Percentiles rank a stretch among this genome's conserved stretches.
phyloP scores from a whole-genome alignment of 2,797 vertebrate genomes.

The Phrynocephalus guinanensis region DNA sequence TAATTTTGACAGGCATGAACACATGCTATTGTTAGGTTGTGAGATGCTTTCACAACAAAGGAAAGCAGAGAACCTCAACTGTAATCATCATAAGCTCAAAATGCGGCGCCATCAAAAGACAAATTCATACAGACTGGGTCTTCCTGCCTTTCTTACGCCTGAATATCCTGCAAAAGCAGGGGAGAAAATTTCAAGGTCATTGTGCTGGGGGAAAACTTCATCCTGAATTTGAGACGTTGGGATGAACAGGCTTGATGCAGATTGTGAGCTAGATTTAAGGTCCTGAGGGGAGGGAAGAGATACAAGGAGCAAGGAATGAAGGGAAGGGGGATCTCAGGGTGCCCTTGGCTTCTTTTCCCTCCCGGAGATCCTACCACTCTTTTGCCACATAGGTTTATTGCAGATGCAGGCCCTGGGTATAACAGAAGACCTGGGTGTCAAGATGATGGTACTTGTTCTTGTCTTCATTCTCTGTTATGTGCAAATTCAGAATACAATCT shows the following conservation, averaged over 20 bases:
- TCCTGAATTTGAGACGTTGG: neutral
- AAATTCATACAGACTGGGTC: neutral
- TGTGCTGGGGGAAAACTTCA: neutral
- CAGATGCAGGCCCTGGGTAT: too few species aligned
- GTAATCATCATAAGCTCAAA: neutral
- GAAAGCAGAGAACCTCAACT: constrained; percentile 16
- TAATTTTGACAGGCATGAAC: constrained; percentile 37
- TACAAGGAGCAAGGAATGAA: neutral
- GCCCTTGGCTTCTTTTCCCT: too few species aligned
- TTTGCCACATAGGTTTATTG: too few species aligned
- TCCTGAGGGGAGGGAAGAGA: neutral
- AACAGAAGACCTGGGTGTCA: too few species aligned
- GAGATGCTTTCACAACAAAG: constrained; percentile 9
- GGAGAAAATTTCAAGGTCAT: neutral
- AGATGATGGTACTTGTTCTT: too few species aligned
- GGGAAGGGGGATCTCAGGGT: neutral
- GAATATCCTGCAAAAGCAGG: too few species aligned
- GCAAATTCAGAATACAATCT: too few species aligned
- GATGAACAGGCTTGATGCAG: neutral
- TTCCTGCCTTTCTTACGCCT: neutral
- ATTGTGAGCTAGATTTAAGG: neutral
- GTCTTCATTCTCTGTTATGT: too few species aligned
- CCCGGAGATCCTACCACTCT: too few species aligned
- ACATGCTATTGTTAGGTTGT: neutral
- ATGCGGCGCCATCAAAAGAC: neutral